Evolutionary conservation across 2,888 invertebrate genomes (phyloP), one percentile per base, ranked within the genome.

Genomic region (Andricus quercusramuli): DNA sequence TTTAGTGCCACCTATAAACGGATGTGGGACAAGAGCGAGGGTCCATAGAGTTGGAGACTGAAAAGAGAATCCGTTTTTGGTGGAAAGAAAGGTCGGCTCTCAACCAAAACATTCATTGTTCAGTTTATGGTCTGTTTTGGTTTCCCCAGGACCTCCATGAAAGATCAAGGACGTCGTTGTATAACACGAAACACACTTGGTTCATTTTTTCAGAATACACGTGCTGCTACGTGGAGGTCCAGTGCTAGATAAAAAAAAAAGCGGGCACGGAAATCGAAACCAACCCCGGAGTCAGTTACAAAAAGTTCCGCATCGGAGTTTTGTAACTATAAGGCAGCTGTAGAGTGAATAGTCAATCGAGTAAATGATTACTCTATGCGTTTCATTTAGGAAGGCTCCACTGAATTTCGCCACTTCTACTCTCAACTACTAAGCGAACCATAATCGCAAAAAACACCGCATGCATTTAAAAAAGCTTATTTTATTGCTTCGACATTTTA

Each of bases 71-170:
- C 83, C 82, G 83, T 86, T 86, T 87, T 85, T 85, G 83, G 81
- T 77, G 80, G 80, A 79, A 79, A 76, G 82, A 80, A 78, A 84
- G 83, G 84, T 83, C 80, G 74, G 79, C 37, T 56, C 68, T 82
- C 79, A 83, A 85, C 87, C 88, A 90, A 90, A 91, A 90, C 89
- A 88, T 78, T 82, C 84, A 90, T 90, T 91, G 91, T 90, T 86
- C 89, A 81, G 84, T 90, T 89, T 89, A 89, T 85, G 87, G 89
- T 85, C 81, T 89, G 90, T 91, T 91, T 89, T 89, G 87, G 85
- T 80, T 85, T 84, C 85, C 85, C 85, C 82, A 83, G 78, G 83
- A 85, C 79, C 83, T 85, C 78, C 25, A 64, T 5, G 77, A 81
- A 83, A 81, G 59, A 79, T 22, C 37, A 32, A 78, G 80, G 82